Percentiles rank a stretch among this genome's conserved stretches.
Evolutionary conservation across 1,140 invertebrate species (phyloP).

Genomic region (Rhagoletis zephyria): DNA sequence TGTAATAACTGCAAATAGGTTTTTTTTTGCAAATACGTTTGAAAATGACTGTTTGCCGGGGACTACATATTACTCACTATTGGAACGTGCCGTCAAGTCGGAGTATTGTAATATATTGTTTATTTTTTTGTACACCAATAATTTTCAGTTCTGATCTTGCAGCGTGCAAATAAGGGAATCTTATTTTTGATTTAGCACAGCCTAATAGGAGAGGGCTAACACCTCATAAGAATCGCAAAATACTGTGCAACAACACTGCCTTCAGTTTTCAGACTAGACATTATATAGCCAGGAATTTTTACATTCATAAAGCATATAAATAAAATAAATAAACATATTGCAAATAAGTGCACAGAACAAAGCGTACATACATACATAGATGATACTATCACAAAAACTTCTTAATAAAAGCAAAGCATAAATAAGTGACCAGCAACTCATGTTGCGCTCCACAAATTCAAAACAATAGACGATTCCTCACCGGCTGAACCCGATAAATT

Average conservation of each 20-base stretch:
- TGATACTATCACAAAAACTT: background rate
- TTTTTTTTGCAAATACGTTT: background rate
- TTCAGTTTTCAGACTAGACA: conserved; percentile 34
- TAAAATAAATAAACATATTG: background rate
- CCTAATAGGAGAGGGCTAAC: background rate
- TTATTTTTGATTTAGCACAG: background rate
- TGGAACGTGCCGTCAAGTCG: background rate
- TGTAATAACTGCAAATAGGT: background rate
- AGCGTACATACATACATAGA: background rate
- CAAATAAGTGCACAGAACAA: conserved; percentile 8
- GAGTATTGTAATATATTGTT: background rate
- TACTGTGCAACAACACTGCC: conserved; percentile 36
- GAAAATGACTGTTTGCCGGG: background rate
- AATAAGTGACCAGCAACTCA: background rate
- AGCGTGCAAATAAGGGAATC: background rate
- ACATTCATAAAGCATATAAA: background rate
- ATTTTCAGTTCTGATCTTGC: background rate
- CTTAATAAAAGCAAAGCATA: background rate
- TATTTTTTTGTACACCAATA: conserved; percentile 3
- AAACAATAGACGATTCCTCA: background rate
- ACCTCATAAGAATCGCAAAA: background rate
- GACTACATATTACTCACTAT: conserved; percentile 7
- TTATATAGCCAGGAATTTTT: conserved; percentile 27
- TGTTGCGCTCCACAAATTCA: no score
- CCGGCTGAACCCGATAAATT: background rate